These are phyloP conservation scores for Acridotheres tristis DNA, from an alignment of 2,797 vertebrate genomes.

Conservation along the genomic window DNA sequence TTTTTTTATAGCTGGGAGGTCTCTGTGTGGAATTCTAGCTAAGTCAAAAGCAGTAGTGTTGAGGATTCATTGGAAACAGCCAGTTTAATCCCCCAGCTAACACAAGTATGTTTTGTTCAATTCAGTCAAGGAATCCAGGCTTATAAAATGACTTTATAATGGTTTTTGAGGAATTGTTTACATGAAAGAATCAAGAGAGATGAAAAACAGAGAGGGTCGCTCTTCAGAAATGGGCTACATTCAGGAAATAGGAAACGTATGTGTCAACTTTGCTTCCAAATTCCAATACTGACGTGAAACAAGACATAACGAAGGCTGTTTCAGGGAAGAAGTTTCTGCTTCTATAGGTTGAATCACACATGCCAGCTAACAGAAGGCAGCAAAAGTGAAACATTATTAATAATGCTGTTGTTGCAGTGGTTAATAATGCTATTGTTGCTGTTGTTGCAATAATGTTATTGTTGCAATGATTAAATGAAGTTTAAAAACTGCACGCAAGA, in stretches of 20 bases:
- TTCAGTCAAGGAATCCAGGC: constrained; percentile 1
- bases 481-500: not conserved
- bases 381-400: not conserved
- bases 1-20: not conserved
- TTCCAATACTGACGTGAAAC: constrained; percentile 3
- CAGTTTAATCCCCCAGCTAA: constrained; percentile 16
- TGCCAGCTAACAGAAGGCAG: not conserved
- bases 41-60: constrained; percentile 36
- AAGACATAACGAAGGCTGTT: not conserved
- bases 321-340: not conserved
- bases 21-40: not conserved
- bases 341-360: not conserved
- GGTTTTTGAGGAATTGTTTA: constrained; percentile 56
- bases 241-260: constrained; percentile 49
- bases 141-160: constrained; percentile 39
- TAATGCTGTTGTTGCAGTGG: not conserved
- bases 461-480: not conserved
- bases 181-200: constrained; percentile 13
- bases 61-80: constrained; percentile 14
- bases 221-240: constrained; percentile 22
- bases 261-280: constrained; percentile 54
- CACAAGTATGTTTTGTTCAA: constrained; percentile 19
- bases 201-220: constrained; percentile 27
- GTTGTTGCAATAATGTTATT: not conserved
- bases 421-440: not conserved